Evolutionary conservation across 1,140 invertebrate species (phyloP).

Genomic region (Aricia agestis): DNA sequence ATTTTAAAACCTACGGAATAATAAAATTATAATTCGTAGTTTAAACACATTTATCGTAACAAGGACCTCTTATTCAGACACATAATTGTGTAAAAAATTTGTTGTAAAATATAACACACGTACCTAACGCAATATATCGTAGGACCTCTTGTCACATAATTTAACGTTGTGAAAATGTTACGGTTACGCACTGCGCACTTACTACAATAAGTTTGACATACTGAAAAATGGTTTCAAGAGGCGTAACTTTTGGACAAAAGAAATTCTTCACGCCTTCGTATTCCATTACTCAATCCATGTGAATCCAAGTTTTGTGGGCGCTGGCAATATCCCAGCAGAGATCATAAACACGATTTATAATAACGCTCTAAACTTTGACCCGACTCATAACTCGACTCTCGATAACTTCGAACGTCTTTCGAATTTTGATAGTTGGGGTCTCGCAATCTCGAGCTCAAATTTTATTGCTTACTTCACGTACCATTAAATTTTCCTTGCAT

Average conservation of each 20-base stretch:
- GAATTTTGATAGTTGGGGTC: slow-evolving; percentile 15
- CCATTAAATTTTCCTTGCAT: slow-evolving; percentile 75
- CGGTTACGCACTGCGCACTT: no score
- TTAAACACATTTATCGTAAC: no score
- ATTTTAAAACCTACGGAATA: no score
- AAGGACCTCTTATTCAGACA: no score
- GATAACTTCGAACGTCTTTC: slow-evolving; percentile 13
- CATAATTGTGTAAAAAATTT: no score
- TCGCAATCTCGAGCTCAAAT: slow-evolving; percentile 55
- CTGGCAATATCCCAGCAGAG: slow-evolving; percentile 32
- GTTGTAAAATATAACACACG: no score
- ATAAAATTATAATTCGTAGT: no score
- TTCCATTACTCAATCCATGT: slow-evolving; percentile 20
- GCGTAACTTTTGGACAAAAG: background rate
- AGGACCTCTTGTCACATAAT: no score
- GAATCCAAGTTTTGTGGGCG: slow-evolving; percentile 19
- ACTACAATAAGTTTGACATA: background rate
- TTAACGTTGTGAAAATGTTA: background rate
- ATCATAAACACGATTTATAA: slow-evolving; percentile 35
- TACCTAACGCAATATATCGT: no score
- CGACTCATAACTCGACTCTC: slow-evolving; percentile 23
- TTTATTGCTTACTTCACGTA: slow-evolving; percentile 63
- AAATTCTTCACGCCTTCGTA: slow-evolving; percentile 7
- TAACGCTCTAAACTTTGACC: slow-evolving; percentile 31
- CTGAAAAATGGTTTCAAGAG: background rate